Evolutionary conservation across 2,888 invertebrate genomes (phyloP).

Genomic region (Zaprionus lineosus): DNA sequence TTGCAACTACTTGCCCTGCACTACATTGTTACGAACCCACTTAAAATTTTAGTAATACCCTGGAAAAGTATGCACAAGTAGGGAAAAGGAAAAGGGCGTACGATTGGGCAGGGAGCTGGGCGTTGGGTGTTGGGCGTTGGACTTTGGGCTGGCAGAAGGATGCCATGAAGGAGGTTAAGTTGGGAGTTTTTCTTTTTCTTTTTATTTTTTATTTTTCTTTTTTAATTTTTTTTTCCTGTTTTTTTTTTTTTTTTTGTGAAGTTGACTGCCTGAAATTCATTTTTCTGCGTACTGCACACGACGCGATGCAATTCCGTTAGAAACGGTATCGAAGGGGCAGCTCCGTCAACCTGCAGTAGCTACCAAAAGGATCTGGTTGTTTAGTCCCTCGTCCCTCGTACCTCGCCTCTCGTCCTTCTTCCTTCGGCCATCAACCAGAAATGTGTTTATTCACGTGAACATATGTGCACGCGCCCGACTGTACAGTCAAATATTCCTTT

Average conservation of each 20-base stretch:
- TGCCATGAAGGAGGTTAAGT: constrained; percentile 16
- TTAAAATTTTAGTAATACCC: not conserved
- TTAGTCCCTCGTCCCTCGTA: no score
- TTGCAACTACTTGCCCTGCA: not conserved
- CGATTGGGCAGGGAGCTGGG: not conserved
- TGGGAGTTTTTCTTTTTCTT: constrained; percentile 13
- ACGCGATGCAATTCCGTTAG: constrained; percentile 33
- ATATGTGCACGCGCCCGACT: not conserved
- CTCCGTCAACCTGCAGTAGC: no score
- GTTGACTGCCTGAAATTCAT: constrained; percentile 56
- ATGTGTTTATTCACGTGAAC: constrained; percentile 42
- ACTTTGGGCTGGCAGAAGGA: not conserved
- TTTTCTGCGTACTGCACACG: constrained; percentile 64
- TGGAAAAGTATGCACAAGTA: not conserved
- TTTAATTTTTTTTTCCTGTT: not conserved
- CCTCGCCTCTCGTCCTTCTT: no score
- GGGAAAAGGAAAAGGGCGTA: not conserved
- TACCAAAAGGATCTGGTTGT: no score
- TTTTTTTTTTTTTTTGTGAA: constrained; percentile 22
- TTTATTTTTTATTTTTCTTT: not conserved
- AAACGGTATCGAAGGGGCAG: not conserved
- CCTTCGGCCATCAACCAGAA: constrained; percentile 23
- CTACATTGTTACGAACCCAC: not conserved
- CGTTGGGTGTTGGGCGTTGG: no score
- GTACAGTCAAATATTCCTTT: not conserved